These are phyloP conservation scores for Valencia hispanica DNA, from an alignment of 2,797 vertebrate genomes.

Conservation along the genomic window DNA sequence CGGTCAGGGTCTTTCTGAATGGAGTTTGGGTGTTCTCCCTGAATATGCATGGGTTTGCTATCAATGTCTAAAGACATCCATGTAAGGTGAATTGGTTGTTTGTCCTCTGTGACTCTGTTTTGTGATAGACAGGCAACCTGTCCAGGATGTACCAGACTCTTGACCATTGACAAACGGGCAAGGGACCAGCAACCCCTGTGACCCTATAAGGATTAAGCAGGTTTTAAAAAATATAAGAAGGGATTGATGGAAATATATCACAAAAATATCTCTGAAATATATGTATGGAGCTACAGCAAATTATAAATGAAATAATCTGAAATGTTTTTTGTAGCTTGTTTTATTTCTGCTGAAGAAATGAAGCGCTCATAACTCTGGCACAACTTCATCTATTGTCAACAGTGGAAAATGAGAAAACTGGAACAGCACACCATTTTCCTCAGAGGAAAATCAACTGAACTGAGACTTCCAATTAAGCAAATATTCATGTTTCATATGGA, in stretches of 20 bases:
- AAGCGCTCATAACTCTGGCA: slow-evolving; percentile 25
- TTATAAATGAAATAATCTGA: not conserved
- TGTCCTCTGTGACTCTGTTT: not conserved
- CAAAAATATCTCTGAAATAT: not conserved
- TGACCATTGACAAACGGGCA: not conserved
- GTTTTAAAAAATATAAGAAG: not conserved
- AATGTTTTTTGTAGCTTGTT: not conserved
- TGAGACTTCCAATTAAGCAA: slow-evolving; percentile 56
- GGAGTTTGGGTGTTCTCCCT: not conserved
- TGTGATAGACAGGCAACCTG: not conserved
- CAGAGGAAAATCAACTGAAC: slow-evolving; percentile 46
- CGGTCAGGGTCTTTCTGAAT: not conserved
- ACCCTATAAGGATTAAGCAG: not conserved
- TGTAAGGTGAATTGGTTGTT: not conserved
- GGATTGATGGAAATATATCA: not conserved
- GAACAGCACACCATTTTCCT: slow-evolving; percentile 49
- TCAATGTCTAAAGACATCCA: not conserved
- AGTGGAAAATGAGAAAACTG: slow-evolving; percentile 22
- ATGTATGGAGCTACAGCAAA: not conserved
- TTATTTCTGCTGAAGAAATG: slow-evolving; percentile 19
- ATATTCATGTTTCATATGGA: slow-evolving; percentile 44
- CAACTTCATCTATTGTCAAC: slow-evolving; percentile 44
- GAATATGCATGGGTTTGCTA: not conserved
- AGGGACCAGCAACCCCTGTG: not conserved
- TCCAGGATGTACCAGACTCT: not conserved